Conservation (phyloP, 2,113 vertebrate species). For the Desmodus rotundus region DNA sequence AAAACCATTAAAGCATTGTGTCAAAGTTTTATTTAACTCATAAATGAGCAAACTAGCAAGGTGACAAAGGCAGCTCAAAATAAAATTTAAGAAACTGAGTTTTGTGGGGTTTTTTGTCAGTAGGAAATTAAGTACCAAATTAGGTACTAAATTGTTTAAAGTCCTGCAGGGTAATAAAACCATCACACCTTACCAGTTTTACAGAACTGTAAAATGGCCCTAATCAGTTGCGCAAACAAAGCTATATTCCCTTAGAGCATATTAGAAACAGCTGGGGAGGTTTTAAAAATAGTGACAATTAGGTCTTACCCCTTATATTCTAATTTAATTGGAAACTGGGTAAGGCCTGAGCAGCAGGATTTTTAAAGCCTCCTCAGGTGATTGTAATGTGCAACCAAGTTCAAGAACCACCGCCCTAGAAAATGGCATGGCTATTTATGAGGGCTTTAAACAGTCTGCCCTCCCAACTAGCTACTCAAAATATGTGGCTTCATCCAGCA, state of each 20-base stretch:
- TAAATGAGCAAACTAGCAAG: background rate
- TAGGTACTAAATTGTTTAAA: slow-evolving; percentile 2
- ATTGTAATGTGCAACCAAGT: background rate
- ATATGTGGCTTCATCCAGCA: rapidly evolving
- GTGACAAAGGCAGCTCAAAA: background rate
- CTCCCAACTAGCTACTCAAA: background rate
- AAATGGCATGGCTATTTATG: background rate
- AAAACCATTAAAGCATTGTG: background rate
- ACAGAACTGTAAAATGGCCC: background rate
- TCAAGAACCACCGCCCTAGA: background rate
- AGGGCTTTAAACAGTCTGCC: background rate
- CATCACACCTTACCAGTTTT: background rate
- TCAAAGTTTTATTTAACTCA: slow-evolving; percentile 8
- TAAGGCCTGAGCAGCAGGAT: background rate
- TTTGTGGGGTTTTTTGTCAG: background rate
- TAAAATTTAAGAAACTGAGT: background rate
- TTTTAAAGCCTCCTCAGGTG: background rate
- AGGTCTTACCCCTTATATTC: background rate
- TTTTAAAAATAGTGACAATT: background rate
- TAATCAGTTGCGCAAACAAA: background rate
- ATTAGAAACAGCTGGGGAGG: background rate
- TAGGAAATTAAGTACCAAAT: background rate
- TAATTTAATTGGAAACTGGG: background rate
- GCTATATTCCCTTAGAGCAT: background rate
- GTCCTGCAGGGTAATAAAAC: background rate